Percentiles rank a stretch among this genome's conserved stretches.
These are phyloP conservation scores for Neuroterus valhalla DNA, from an alignment of 1,140 invertebrate genomes.

Conservation along the genomic window DNA sequence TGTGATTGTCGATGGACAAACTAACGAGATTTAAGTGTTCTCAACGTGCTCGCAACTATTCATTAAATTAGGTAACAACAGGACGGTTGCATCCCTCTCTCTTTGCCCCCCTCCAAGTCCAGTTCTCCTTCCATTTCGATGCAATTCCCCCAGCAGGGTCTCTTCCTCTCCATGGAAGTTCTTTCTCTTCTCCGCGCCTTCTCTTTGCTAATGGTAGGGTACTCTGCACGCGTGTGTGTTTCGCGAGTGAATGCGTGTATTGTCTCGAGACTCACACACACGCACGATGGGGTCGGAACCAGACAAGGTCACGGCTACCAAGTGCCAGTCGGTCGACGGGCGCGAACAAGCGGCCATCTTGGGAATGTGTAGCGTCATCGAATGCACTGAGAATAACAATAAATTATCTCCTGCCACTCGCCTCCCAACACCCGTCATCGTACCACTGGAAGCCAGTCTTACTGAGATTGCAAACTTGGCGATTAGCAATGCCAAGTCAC, in stretches of 20 bases:
- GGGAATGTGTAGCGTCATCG: conserved; percentile 49
- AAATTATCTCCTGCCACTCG: conserved; percentile 43
- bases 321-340: conserved; percentile 45
- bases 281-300: conserved; percentile 40
- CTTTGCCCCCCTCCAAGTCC: background rate
- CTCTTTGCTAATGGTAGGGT: conserved; percentile 27
- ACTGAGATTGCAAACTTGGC: background rate
- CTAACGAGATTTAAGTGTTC: conserved; percentile 23
- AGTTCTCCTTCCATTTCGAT: conserved; percentile 39
- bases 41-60: conserved; percentile 50
- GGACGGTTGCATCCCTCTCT: conserved; percentile 32
- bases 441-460: background rate
- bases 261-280: conserved; percentile 38
- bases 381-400: conserved; percentile 46
- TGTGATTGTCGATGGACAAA: background rate
- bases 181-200: conserved; percentile 46
- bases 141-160: conserved; percentile 31
- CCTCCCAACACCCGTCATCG: background rate
- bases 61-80: conserved; percentile 57
- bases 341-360: conserved; percentile 55
- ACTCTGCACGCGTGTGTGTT: conserved; percentile 19
- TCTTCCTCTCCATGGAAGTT: conserved; percentile 8
- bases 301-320: conserved; percentile 56
- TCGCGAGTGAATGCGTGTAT: conserved; percentile 33
- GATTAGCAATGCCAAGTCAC: too few relatives aligned